Conservation (phyloP, 2,113 vertebrate genomes). For the Scolopax mira region DNA sequence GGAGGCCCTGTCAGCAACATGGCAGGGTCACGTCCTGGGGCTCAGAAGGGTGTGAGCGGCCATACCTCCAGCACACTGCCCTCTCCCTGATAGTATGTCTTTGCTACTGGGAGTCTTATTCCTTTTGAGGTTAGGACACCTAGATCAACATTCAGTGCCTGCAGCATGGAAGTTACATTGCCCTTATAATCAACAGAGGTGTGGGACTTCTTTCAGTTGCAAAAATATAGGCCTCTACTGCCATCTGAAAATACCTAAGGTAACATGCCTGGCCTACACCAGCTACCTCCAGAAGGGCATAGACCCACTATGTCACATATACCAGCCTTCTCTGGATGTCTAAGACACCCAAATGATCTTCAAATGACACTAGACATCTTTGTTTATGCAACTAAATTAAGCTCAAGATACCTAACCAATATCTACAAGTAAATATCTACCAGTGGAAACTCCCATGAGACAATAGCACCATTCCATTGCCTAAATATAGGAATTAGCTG, state of each 20-base stretch:
- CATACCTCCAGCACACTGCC: not conserved
- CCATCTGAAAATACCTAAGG: not conserved
- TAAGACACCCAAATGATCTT: not conserved
- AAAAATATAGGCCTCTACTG: not conserved
- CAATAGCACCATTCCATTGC: not conserved
- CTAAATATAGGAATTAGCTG: not conserved
- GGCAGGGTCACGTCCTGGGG: rapidly evolving
- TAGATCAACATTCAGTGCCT: not conserved
- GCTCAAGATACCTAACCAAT: not conserved
- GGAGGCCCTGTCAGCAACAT: not conserved
- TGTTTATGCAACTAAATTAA: not conserved
- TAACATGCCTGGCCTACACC: not conserved
- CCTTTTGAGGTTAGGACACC: not conserved
- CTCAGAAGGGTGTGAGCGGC: rapidly evolving
- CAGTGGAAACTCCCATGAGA: not conserved
- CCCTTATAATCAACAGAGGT: not conserved
- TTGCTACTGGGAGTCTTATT: not conserved
- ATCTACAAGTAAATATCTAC: not conserved
- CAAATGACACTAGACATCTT: not conserved
- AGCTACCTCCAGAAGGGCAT: not conserved
- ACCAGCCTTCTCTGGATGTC: not conserved
- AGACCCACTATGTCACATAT: not conserved
- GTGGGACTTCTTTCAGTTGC: not conserved
- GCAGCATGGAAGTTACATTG: not conserved
- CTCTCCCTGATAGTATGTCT: not conserved